Conservation (phyloP, 2,888 invertebrate species). For the Apodemia mormo region DNA sequence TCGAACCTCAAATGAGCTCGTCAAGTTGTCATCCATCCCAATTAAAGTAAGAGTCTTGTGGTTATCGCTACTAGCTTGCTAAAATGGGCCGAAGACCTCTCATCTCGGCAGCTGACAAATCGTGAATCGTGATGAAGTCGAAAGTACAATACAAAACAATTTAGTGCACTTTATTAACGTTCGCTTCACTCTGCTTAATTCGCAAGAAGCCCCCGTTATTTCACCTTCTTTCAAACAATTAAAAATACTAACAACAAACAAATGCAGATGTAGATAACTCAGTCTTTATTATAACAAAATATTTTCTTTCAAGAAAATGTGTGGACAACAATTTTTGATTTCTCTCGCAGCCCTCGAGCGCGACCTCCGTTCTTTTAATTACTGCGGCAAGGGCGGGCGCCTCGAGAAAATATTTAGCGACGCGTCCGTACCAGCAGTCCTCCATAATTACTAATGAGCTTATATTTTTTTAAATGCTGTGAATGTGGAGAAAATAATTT, state of each 20-base stretch:
- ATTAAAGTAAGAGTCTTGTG: too few species aligned
- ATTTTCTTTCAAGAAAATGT: conserved; percentile 56
- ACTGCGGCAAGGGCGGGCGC: conserved; percentile 55
- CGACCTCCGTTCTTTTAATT: conserved; percentile 71
- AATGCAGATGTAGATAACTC: conserved; percentile 37
- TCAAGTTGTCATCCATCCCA: too few species aligned
- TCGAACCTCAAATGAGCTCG: too few species aligned
- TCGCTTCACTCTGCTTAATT: too few species aligned
- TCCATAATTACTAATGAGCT: conserved; percentile 77
- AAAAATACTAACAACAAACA: conserved; percentile 1
- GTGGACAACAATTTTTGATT: conserved; percentile 73
- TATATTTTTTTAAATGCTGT: conserved; percentile 42
- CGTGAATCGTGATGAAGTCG: too few species aligned
- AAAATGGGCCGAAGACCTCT: too few species aligned
- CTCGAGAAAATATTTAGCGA: conserved; percentile 73
- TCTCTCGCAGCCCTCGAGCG: conserved; percentile 52
- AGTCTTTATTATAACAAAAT: conserved; percentile 44
- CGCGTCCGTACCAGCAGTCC: conserved; percentile 69
- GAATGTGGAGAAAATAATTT: conserved; percentile 25
- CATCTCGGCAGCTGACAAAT: too few species aligned
- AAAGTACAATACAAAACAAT: too few species aligned
- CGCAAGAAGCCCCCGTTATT: too few species aligned
- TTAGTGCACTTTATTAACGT: too few species aligned
- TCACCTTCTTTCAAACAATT: too few species aligned
- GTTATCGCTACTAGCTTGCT: too few species aligned